Base-by-base conservation (phyloP, 2,888 invertebrate genomes). In the Siphlonurus alternatus region DNA sequence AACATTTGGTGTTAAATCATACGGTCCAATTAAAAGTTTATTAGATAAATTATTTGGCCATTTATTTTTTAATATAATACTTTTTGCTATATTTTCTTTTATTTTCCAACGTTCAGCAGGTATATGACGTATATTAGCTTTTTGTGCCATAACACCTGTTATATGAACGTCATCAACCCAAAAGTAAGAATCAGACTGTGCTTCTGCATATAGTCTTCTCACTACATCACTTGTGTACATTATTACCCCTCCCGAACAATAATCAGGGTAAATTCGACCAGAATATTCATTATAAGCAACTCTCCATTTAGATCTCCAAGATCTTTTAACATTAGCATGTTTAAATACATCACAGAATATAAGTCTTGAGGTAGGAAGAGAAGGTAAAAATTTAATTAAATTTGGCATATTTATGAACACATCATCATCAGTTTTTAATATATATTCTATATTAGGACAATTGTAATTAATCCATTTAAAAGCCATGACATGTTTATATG, bases 111-210 rank as follows among this genome's bases (percentile, higher is more conserved):
- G 5, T 22, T 81, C 76, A 0, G 81, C 81, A 62, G 82, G 80
- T 0, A 77, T 74, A n/a, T 85, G 71, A 67, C 82, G 80, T 7
- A 80, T 75, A 70, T 79, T 78, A 68, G 79, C 75, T 22, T 22
- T 5, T 22, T 56, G 7, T 0, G 83, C 82, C 64, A 85, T 72
- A 0, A 81, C 77, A 23, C 89, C 90, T 0, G 90, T 89, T 53
- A 90, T 79, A 70, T 86, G 88, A 51, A 88, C 87, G 73, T 90
- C 90, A 72, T 91, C 90, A 62, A 90, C 86, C 90, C 90, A 90
- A 76, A 90, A 89, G 72, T 86, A 89, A 1, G 81, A 81, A 2
- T 79, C 75, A 5, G 74, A 76, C 70, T 85, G 83, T 1, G 86
- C 85, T 61, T 80, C 79, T 64, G 76, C 76, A 62, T 84, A 81